Conservation (phyloP, 1,140 invertebrate genomes). For the Mya arenaria region DNA sequence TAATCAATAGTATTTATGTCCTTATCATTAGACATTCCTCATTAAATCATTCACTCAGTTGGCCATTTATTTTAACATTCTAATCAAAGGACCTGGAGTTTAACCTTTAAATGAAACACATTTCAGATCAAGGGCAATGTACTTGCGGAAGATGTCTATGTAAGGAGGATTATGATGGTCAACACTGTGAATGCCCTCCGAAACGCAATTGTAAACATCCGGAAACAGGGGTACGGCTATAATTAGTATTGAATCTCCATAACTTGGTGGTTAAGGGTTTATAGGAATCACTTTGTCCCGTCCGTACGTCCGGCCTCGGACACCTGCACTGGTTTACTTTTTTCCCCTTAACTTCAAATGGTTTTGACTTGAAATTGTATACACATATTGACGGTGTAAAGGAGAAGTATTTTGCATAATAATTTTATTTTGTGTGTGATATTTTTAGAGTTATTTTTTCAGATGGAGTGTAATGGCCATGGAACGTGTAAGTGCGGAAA, state of each 20-base stretch:
- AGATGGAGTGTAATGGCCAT: conserved; percentile 40
- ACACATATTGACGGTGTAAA: background rate
- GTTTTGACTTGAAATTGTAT: background rate
- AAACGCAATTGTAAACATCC: background rate
- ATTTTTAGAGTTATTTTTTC: background rate
- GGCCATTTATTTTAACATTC: too few relatives aligned
- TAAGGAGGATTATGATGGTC: conserved; percentile 69
- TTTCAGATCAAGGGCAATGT: conserved; percentile 87
- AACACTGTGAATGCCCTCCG: conserved; percentile 53
- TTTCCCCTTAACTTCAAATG: background rate
- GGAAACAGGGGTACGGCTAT: background rate
- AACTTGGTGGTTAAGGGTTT: too few relatives aligned
- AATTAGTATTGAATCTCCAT: too few relatives aligned
- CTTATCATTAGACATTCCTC: too few relatives aligned
- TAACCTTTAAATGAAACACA: too few relatives aligned
- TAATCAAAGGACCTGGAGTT: too few relatives aligned
- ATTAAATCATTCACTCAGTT: too few relatives aligned
- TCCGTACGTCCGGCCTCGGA: too few relatives aligned
- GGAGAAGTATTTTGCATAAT: too few relatives aligned
- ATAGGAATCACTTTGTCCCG: too few relatives aligned
- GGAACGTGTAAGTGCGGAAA: conserved; percentile 55
- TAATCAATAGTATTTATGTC: too few relatives aligned
- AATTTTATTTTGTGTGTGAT: background rate
- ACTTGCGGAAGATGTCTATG: conserved; percentile 93
- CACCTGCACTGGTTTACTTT: too few relatives aligned